Conservation (phyloP, 2,797 vertebrate species). For the Glyptemys insculpta region DNA sequence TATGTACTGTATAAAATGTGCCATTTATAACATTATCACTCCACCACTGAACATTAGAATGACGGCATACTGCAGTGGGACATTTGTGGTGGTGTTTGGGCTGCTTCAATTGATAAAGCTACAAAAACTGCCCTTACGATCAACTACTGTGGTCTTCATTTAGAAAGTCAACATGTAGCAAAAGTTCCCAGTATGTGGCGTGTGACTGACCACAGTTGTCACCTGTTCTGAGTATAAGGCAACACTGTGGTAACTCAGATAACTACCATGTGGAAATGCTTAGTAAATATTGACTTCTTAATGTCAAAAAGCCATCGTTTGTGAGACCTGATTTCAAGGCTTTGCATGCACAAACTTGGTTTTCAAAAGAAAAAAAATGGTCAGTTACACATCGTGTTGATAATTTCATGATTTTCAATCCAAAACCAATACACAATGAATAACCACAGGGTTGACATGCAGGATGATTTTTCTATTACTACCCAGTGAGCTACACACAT, state of each 20-base stretch:
- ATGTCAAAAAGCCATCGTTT: neutral
- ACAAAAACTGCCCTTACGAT: neutral
- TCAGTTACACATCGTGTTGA: neutral
- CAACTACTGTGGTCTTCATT: neutral
- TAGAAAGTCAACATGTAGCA: neutral
- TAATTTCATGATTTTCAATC: neutral
- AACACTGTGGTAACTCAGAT: neutral
- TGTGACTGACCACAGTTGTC: neutral
- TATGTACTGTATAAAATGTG: neutral
- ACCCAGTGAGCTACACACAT: neutral
- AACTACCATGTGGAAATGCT: neutral
- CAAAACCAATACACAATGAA: neutral
- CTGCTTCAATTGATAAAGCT: neutral
- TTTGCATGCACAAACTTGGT: neutral
- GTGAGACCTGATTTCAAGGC: neutral
- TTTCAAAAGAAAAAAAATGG: neutral
- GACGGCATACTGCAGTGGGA: neutral
- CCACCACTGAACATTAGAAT: neutral
- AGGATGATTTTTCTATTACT: neutral
- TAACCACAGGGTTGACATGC: accelerated
- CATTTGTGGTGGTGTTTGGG: neutral
- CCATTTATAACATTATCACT: neutral
- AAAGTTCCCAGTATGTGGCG: accelerated
- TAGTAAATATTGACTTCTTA: neutral
- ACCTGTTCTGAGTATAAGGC: neutral